Percentiles rank a stretch among this genome's conserved stretches.
Evolutionary conservation across 2,888 invertebrate species (phyloP).

Genomic region (Xestoiulus laeticollis): DNA sequence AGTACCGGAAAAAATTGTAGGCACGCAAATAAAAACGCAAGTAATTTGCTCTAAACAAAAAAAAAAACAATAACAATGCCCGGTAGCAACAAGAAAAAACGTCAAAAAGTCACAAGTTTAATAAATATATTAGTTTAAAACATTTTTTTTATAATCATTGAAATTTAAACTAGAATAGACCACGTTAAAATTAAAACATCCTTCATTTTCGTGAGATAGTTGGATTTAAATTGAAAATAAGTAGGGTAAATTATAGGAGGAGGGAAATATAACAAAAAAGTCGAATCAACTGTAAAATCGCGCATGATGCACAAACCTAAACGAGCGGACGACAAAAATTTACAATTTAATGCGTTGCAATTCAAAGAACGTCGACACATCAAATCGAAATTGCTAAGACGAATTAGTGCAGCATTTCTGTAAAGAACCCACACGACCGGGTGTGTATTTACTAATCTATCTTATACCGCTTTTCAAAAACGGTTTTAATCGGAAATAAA

Average conservation of each 20-base stretch:
- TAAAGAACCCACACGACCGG: not conserved
- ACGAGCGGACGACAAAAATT: not conserved
- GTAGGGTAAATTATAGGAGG: not conserved
- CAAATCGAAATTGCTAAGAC: not conserved
- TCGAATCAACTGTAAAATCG: not conserved
- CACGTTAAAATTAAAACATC: not conserved
- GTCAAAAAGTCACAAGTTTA: conserved; percentile 21
- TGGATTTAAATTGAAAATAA: conserved; percentile 4
- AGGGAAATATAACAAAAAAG: not conserved
- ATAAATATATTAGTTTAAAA: conserved; percentile 34
- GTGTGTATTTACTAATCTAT: not conserved
- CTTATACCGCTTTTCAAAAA: not conserved
- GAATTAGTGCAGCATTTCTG: not conserved
- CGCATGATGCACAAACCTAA: not conserved
- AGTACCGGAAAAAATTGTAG: not conserved
- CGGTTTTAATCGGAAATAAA: not conserved
- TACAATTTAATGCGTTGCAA: not conserved
- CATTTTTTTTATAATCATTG: conserved; percentile 21
- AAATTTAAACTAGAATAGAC: conserved; percentile 28
- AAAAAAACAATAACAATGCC: not conserved
- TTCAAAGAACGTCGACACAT: not conserved
- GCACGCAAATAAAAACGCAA: not conserved
- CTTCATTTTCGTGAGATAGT: not conserved
- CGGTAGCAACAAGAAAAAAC: not conserved
- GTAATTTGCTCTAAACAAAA: not conserved